Percentiles rank a stretch among this genome's conserved stretches.
These are phyloP conservation scores for Rallus crepitans DNA, from an alignment of 2,797 vertebrate genomes.

Conservation along the genomic window DNA sequence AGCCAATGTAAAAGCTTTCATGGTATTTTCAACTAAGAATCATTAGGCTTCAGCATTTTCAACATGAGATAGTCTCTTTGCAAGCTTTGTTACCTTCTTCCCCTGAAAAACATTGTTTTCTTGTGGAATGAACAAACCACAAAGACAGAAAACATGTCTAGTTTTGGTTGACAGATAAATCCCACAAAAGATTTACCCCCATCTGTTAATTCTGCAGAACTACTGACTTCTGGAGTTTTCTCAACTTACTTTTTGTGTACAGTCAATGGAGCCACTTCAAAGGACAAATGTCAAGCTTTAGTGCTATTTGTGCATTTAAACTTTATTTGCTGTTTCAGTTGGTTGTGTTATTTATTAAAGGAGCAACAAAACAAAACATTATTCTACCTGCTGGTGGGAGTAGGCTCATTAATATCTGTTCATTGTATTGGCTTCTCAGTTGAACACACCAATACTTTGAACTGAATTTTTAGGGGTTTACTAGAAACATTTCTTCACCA, in stretches of 20 bases:
- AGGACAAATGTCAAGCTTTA: background rate
- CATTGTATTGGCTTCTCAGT: background rate
- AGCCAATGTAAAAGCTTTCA: background rate
- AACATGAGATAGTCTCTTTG: background rate
- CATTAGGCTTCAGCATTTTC: background rate
- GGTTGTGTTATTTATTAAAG: background rate
- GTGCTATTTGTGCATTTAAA: background rate
- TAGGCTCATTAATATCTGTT: background rate
- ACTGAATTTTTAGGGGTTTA: background rate
- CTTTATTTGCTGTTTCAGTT: background rate
- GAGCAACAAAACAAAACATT: background rate
- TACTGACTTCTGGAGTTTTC: background rate
- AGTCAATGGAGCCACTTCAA: background rate
- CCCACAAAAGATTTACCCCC: background rate
- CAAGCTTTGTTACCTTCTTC: background rate
- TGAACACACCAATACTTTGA: background rate
- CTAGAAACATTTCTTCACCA: background rate
- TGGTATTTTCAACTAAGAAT: background rate
- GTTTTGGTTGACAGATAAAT: background rate
- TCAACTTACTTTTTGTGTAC: background rate
- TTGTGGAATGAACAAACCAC: background rate
- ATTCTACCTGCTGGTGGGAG: background rate
- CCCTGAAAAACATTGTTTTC: background rate
- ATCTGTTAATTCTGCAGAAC: background rate
- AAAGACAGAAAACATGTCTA: background rate